Percentiles rank a stretch among this genome's conserved stretches.
Conservation (phyloP, 2,888 invertebrate species). For the Brenthis daphne region DNA sequence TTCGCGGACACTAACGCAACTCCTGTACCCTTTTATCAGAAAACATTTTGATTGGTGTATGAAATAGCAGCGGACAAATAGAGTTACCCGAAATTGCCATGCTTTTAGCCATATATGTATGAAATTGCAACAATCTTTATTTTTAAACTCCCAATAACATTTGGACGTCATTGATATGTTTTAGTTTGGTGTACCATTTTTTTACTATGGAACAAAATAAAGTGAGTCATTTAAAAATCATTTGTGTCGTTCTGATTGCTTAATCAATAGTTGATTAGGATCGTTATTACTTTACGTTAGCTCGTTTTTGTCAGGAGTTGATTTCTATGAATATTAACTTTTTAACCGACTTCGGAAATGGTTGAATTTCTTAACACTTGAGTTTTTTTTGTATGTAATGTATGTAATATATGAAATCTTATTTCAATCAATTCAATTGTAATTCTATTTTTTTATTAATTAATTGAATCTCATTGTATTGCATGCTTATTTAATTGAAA, state of each 20-base stretch:
- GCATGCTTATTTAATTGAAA: too few species aligned
- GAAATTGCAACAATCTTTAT: slow-evolving; percentile 8
- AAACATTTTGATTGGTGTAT: slow-evolving; percentile 37
- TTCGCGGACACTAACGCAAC: slow-evolving; percentile 30
- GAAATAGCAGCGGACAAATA: slow-evolving; percentile 31
- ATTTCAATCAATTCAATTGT: too few species aligned
- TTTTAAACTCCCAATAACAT: slow-evolving; percentile 11
- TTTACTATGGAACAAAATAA: not conserved
- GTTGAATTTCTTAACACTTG: too few species aligned
- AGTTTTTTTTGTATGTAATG: too few species aligned
- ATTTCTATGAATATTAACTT: not conserved
- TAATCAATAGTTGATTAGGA: slow-evolving; percentile 2
- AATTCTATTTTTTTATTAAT: too few species aligned
- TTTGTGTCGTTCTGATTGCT: slow-evolving; percentile 9
- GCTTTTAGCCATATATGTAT: slow-evolving; percentile 12
- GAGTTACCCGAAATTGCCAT: slow-evolving; percentile 16
- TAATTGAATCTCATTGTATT: too few species aligned
- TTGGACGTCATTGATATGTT: slow-evolving; percentile 6
- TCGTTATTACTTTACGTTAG: not conserved
- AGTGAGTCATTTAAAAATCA: slow-evolving; percentile 7
- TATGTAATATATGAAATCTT: too few species aligned
- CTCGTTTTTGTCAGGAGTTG: slow-evolving; percentile 1
- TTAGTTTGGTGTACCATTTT: not conserved
- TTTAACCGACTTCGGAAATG: not conserved
- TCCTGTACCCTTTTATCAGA: slow-evolving; percentile 25